phyloP scores from a whole-genome alignment of 2,888 invertebrate genomes.

The Tinea trinotella region DNA sequence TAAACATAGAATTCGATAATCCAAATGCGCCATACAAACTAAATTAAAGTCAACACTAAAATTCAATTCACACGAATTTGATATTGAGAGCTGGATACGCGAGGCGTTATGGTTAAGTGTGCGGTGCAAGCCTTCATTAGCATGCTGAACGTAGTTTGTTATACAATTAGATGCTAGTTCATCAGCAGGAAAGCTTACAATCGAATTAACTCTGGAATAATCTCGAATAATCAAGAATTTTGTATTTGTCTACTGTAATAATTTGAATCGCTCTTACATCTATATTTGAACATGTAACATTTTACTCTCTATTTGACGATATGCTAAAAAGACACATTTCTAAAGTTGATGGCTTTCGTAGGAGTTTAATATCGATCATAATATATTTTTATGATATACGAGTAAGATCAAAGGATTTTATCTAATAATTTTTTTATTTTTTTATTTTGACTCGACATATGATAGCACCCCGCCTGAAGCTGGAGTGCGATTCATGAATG shows the following conservation, averaged over 20 bases:
- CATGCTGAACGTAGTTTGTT: constrained; percentile 12
- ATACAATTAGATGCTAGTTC: constrained; percentile 14
- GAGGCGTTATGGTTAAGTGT: background rate
- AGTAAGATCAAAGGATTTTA: no score
- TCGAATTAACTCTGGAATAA: constrained; percentile 3
- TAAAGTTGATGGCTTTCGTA: no score
- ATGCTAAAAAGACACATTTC: no score
- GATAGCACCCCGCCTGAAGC: no score
- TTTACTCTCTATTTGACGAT: no score
- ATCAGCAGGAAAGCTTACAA: constrained; percentile 13
- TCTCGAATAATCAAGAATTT: background rate
- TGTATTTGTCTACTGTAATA: background rate
- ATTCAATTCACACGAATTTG: constrained; percentile 4
- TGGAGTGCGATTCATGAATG: no score
- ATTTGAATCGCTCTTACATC: no score
- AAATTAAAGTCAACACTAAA: constrained; percentile 5
- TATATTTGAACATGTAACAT: no score
- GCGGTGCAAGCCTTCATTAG: constrained; percentile 11
- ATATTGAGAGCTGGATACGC: constrained; percentile 3
- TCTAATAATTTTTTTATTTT: no score
- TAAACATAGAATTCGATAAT: background rate
- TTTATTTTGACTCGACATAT: no score
- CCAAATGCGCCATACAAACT: background rate
- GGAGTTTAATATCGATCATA: no score
- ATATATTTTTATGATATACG: no score